Evolutionary conservation across 2,113 vertebrate genomes (phyloP).

Genomic region (Centrocercus urophasianus): DNA sequence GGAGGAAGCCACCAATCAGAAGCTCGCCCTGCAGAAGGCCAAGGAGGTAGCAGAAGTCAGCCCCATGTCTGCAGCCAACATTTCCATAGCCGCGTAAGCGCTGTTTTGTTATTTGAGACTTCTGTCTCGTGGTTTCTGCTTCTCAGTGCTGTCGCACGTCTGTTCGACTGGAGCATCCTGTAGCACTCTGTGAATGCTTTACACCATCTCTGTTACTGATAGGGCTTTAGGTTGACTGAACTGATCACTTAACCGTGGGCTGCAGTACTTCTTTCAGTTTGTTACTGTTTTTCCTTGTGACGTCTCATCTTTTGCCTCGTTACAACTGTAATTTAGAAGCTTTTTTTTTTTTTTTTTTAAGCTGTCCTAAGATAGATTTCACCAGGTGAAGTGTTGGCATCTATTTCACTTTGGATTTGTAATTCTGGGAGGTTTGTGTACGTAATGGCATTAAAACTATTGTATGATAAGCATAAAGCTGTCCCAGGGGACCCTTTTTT

Average conservation of each 20-base stretch:
- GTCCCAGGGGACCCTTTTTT: neutral
- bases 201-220: neutral
- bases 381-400: slow-evolving; percentile 41
- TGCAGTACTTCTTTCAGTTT: neutral
- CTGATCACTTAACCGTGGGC: accelerated
- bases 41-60: slow-evolving; percentile 98
- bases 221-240: neutral
- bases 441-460: no score
- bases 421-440: no score
- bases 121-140: neutral
- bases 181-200: neutral
- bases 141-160: neutral
- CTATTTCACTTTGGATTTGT: neutral
- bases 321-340: neutral
- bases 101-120: neutral
- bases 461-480: neutral
- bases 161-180: neutral
- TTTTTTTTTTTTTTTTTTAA: neutral
- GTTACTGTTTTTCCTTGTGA: neutral
- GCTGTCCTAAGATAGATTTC: slow-evolving; percentile 37
- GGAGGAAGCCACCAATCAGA: slow-evolving; percentile 96
- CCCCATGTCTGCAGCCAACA: slow-evolving; percentile 93
- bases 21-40: slow-evolving; percentile 93
- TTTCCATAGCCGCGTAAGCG: slow-evolving; percentile 95
- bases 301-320: neutral